phyloP scores from a whole-genome alignment of 2,888 invertebrate genomes.

The Nemapogon koenigi region DNA sequence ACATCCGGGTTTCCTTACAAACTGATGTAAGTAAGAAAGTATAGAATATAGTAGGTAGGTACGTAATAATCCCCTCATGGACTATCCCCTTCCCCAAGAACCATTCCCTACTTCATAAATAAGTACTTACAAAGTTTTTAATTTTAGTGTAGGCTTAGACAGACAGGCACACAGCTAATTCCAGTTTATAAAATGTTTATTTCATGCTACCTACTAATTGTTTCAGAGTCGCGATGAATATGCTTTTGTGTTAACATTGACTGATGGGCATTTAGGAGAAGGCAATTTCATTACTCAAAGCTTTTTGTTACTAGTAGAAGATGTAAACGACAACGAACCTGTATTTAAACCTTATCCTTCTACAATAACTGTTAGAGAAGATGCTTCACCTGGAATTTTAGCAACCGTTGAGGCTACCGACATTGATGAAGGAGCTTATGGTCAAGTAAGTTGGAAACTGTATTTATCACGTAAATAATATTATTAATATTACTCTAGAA shows the following conservation, averaged over 20 bases:
- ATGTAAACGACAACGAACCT: constrained; percentile 91
- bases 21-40: too few relatives aligned
- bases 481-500: too few relatives aligned
- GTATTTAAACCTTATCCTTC: constrained; percentile 86
- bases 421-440: constrained; percentile 90
- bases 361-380: constrained; percentile 81
- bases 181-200: neutral
- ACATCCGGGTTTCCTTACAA: too few relatives aligned
- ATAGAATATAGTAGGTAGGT: too few relatives aligned
- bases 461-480: too few relatives aligned
- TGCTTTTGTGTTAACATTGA: constrained; percentile 84
- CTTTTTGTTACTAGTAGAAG: constrained; percentile 85
- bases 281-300: constrained; percentile 91
- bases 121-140: too few relatives aligned
- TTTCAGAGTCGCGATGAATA: constrained; percentile 85
- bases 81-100: too few relatives aligned
- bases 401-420: constrained; percentile 87
- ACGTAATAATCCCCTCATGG: too few relatives aligned
- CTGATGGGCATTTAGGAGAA: constrained; percentile 85
- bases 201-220: constrained; percentile 7
- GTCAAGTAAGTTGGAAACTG: constrained; percentile 80
- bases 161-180: too few relatives aligned
- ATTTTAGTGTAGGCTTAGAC: neutral
- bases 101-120: too few relatives aligned
- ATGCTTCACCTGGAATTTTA: constrained; percentile 76